phyloP scores from a whole-genome alignment of 2,113 vertebrate genomes.

The Prolemur simus region DNA sequence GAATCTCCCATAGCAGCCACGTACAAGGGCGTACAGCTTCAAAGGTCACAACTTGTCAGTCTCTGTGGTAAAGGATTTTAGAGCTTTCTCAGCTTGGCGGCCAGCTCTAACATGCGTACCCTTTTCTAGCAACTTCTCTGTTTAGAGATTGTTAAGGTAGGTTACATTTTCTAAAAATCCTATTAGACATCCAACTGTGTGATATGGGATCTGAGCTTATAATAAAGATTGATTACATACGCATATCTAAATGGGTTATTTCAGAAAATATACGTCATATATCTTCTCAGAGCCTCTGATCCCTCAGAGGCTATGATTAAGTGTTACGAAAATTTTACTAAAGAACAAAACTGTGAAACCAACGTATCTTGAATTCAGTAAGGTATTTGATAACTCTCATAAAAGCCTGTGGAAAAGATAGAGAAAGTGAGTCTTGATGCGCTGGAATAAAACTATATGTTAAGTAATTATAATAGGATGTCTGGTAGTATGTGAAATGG shows the following conservation, averaged over 20 bases:
- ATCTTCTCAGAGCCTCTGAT: background rate
- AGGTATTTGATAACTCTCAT: background rate
- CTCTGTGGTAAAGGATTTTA: background rate
- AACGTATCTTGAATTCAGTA: background rate
- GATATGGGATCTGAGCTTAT: background rate
- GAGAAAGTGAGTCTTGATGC: background rate
- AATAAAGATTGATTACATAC: background rate
- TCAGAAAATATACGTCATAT: background rate
- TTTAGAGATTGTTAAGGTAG: background rate
- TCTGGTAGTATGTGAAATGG: background rate
- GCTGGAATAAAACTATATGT: background rate
- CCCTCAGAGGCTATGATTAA: background rate
- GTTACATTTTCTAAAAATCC: background rate
- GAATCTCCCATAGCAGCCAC: background rate
- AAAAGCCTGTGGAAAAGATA: slow-evolving; percentile 12
- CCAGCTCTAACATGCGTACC: background rate
- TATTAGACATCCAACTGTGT: background rate
- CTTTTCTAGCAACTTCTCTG: background rate
- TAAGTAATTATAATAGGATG: background rate
- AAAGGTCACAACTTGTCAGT: background rate
- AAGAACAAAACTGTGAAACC: background rate
- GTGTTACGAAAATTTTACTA: background rate
- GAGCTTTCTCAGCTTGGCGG: background rate
- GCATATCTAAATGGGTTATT: background rate
- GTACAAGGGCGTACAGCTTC: background rate